Evolutionary conservation across 2,888 invertebrate genomes (phyloP).

Genomic region (Oscheius sp.): DNA sequence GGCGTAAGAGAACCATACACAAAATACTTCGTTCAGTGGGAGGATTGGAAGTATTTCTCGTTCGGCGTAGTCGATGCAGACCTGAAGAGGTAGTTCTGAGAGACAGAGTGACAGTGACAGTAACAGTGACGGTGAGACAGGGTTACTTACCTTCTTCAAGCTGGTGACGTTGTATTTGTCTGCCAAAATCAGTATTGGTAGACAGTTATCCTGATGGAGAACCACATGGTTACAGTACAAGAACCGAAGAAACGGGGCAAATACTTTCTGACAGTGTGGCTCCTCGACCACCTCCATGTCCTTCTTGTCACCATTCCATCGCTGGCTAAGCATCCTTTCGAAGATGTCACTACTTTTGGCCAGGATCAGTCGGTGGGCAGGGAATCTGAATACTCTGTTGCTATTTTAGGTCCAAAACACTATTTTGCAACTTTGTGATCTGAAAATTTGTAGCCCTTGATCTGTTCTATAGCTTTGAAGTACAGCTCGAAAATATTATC

Average conservation of each 20-base stretch:
- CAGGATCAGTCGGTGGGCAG: slow-evolving; percentile 75
- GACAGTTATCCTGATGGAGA: slow-evolving; percentile 74
- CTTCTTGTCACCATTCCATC: slow-evolving; percentile 73
- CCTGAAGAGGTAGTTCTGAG: slow-evolving; percentile 54
- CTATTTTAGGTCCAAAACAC: not conserved
- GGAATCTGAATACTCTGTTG: slow-evolving; percentile 66
- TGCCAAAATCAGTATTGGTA: slow-evolving; percentile 75
- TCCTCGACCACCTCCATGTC: slow-evolving; percentile 74
- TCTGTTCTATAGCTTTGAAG: not conserved
- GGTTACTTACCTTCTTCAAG: slow-evolving; percentile 68
- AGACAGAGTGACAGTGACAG: too few species aligned
- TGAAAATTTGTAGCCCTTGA: not conserved
- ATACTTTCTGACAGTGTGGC: slow-evolving; percentile 73
- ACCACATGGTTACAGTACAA: slow-evolving; percentile 75
- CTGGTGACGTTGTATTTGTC: slow-evolving; percentile 76
- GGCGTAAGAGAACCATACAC: slow-evolving; percentile 76
- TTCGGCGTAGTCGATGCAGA: slow-evolving; percentile 75
- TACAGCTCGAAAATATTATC: not conserved
- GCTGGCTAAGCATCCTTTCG: slow-evolving; percentile 75
- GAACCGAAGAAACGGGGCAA: slow-evolving; percentile 75
- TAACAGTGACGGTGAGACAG: not conserved
- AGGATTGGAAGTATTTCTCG: slow-evolving; percentile 74
- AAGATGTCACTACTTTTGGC: slow-evolving; percentile 76
- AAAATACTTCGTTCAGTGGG: slow-evolving; percentile 75
- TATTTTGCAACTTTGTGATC: not conserved